phyloP scores from a whole-genome alignment of 2,888 invertebrate species.

The Ectropis crepuscularia region DNA sequence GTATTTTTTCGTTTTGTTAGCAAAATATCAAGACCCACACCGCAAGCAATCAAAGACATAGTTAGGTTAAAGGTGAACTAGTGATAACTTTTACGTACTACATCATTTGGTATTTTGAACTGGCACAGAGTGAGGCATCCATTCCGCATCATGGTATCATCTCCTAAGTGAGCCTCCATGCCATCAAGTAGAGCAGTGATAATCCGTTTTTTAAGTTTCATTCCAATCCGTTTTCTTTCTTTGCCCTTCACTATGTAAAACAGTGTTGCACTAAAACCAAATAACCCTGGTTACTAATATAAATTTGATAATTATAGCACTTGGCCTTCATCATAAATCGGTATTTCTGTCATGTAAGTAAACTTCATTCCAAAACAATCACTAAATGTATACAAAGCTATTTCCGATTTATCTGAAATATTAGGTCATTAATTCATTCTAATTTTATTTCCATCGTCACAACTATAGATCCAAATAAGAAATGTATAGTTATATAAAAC shows the following conservation, averaged over 20 bases:
- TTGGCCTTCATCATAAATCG: too few species aligned
- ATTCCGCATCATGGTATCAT: slow-evolving; percentile 98
- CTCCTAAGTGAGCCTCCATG: slow-evolving; percentile 93
- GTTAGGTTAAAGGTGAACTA: neutral
- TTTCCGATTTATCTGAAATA: too few species aligned
- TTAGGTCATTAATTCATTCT: too few species aligned
- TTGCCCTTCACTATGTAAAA: slow-evolving; percentile 97
- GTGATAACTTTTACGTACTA: slow-evolving; percentile 85
- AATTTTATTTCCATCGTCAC: too few species aligned
- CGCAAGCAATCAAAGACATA: neutral
- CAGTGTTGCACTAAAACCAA: slow-evolving; percentile 90
- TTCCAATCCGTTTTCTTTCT: slow-evolving; percentile 89
- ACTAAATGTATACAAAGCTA: too few species aligned
- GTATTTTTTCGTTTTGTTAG: too few species aligned
- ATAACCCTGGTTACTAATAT: neutral
- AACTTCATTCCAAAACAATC: too few species aligned
- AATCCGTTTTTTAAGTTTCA: slow-evolving; percentile 90
- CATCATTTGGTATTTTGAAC: slow-evolving; percentile 97
- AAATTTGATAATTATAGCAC: neutral
- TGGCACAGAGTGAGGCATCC: slow-evolving; percentile 97
- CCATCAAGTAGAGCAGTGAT: slow-evolving; percentile 93
- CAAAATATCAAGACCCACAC: neutral
- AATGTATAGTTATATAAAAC: too few species aligned
- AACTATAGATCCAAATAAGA: too few species aligned
- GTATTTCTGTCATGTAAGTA: neutral